phyloP scores from a whole-genome alignment of 23 tunicate genomes.

The Halocynthia aurantium region DNA sequence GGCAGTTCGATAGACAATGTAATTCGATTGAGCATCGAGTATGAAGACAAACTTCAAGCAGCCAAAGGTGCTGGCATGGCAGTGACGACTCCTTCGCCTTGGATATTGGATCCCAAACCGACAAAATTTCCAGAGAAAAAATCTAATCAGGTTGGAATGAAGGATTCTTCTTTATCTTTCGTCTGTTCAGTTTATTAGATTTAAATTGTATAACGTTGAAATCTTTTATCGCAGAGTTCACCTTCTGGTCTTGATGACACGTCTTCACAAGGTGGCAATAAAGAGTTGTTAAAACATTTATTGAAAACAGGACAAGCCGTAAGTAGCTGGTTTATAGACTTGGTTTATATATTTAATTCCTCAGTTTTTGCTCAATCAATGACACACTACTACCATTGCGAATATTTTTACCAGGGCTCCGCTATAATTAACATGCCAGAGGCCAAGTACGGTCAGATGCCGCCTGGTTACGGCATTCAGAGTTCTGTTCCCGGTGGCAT shows the following conservation, averaged over 20 bases:
- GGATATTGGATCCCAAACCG: slow-evolving; percentile 46
- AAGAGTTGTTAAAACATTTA: slow-evolving; percentile 64
- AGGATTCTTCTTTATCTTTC: not conserved
- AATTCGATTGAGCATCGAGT: slow-evolving; percentile 44
- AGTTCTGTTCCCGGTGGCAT: no score
- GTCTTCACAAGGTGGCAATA: slow-evolving; percentile 14
- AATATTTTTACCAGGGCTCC: not conserved
- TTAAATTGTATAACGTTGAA: not conserved
- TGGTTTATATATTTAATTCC: not conserved
- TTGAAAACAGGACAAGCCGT: slow-evolving; percentile 33
- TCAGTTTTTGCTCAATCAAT: not conserved
- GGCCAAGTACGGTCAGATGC: not conserved
- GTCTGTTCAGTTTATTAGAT: not conserved
- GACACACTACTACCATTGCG: no score
- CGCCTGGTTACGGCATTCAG: no score
- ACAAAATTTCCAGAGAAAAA: slow-evolving; percentile 44
- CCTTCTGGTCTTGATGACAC: slow-evolving; percentile 1
- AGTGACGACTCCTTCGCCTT: slow-evolving; percentile 36
- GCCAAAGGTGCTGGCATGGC: slow-evolving; percentile 37
- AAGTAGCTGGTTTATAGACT: slow-evolving; percentile 8
- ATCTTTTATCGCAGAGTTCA: not conserved
- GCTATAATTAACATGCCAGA: not conserved
- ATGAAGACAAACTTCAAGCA: slow-evolving; percentile 33
- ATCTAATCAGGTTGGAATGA: slow-evolving; percentile 13
- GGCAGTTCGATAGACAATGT: slow-evolving; percentile 51